Evolutionary conservation across 1,140 invertebrate species (phyloP).

Genomic region (Drosophila repleta): DNA sequence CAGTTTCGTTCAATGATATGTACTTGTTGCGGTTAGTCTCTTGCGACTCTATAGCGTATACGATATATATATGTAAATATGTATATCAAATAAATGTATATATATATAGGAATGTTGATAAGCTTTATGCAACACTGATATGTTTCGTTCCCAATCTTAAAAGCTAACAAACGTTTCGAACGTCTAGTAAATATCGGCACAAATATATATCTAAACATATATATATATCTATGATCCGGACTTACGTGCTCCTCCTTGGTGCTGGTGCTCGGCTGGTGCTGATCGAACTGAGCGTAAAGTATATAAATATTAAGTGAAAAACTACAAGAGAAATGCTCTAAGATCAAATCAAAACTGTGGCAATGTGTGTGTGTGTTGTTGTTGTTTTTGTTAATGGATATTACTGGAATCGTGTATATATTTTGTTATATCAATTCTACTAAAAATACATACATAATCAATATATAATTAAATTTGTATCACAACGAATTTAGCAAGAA

Average conservation of each 20-base stretch:
- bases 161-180: conserved; percentile 43
- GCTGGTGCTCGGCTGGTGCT: neutral
- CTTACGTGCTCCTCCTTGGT: conserved; percentile 44
- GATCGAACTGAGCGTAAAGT: conserved; percentile 1
- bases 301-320: conserved; percentile 18
- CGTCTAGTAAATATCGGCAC: conserved; percentile 12
- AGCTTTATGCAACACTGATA: conserved; percentile 65
- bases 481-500: conserved; percentile 78
- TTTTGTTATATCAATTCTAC: conserved; percentile 76
- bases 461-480: conserved; percentile 77
- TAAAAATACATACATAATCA: conserved; percentile 77
- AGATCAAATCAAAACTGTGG: conserved; percentile 45
- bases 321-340: conserved; percentile 11
- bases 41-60: conserved; percentile 48
- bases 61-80: conserved; percentile 36
- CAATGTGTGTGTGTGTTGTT: neutral
- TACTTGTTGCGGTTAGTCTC: conserved; percentile 82
- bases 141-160: conserved; percentile 74
- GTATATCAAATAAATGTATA: conserved; percentile 44
- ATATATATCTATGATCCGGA: conserved; percentile 17
- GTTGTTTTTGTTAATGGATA: conserved; percentile 42
- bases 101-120: conserved; percentile 57
- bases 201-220: conserved; percentile 4
- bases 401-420: conserved; percentile 74
- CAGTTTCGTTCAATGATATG: conserved; percentile 80